Evolutionary conservation across 2,888 invertebrate genomes (phyloP), one percentile per base, ranked within the genome.

Genomic region (Tinea trinotella): DNA sequence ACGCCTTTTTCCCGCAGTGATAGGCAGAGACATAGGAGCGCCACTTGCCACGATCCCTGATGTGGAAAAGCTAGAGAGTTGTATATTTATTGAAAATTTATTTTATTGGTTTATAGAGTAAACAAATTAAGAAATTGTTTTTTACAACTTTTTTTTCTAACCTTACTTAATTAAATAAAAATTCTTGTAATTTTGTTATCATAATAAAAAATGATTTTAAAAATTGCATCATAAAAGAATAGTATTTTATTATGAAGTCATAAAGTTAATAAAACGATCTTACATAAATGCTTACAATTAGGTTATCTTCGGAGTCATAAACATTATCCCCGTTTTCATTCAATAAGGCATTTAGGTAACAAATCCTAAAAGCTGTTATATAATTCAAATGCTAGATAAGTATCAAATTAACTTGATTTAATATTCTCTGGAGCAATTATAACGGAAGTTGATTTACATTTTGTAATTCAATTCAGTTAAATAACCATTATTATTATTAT

Each of bases 351-450:
- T 30, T 7, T 30, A 30, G 7, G 30, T 30, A 30, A 30, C 30
- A 30, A 52, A 52, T 52, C 52, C 13, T 34, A 35, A 34, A 13
- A 35, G 52, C 52, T 52, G 52, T 52, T 52, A 13, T 22, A 52
- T 52, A 35, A 52, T 52, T 52, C 52, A 52, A 34, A 48, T 18
- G 2, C 24, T 19, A 40, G 55, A 55, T 55, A 52, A 44, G 44
- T 18, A 55, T 55, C 55, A 55, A 55, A 52, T 55, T 55, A 52
- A 44, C 24, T 40, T 55, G 46, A 52, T 55, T 55, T 52, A 55
- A 50, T 30, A 13, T 35, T 9, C 3, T 30, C 35, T 15, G 17
- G 13, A 17, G 17, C 17, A 34, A 52, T n/a, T 52, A 15, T 30
- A 7, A 10, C n/a, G n/a, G n/a, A 10, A 30, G 4, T 30, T 4